phyloP scores from a whole-genome alignment of 2,888 invertebrate genomes.

The Dermolepida albohirtum region DNA sequence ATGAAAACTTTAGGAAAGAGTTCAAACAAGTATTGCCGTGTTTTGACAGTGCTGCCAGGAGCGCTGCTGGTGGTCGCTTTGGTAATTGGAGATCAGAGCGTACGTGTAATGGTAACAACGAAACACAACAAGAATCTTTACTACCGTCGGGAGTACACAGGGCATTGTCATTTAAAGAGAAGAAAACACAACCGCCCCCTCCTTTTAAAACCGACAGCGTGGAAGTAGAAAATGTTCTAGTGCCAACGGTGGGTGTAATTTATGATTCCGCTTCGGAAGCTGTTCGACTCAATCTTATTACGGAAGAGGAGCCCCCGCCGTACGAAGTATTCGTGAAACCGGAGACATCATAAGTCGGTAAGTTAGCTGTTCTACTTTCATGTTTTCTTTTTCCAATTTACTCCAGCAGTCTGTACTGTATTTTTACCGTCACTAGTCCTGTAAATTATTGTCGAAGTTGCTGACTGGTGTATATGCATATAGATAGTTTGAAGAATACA shows the following conservation, averaged over 20 bases:
- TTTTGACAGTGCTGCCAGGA: conserved; percentile 64
- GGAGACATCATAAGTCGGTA: conserved; percentile 41
- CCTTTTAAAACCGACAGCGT: conserved; percentile 68
- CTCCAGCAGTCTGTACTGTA: no score
- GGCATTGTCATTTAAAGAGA: conserved; percentile 67
- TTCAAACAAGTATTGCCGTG: conserved; percentile 83
- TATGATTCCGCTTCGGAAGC: conserved; percentile 64
- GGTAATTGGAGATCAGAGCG: conserved; percentile 75
- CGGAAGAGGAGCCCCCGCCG: conserved; percentile 63
- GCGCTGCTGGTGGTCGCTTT: conserved; percentile 58
- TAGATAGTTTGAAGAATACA: no score
- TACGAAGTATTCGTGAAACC: conserved; percentile 52
- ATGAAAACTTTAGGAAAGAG: conserved; percentile 93
- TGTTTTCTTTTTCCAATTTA: conserved; percentile 6
- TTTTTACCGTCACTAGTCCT: no score
- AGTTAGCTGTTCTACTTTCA: conserved; percentile 39
- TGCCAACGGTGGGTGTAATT: conserved; percentile 61
- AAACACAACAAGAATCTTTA: conserved; percentile 72
- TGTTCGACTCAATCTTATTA: conserved; percentile 63
- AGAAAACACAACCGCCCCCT: conserved; percentile 55
- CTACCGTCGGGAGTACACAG: conserved; percentile 68
- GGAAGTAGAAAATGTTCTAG: conserved; percentile 70
- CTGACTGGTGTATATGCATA: no score
- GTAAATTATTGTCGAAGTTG: no score
- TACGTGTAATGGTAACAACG: conserved; percentile 81